These are phyloP conservation scores for Calosoma granatense DNA, from an alignment of 1,140 invertebrate genomes.

Conservation along the genomic window DNA sequence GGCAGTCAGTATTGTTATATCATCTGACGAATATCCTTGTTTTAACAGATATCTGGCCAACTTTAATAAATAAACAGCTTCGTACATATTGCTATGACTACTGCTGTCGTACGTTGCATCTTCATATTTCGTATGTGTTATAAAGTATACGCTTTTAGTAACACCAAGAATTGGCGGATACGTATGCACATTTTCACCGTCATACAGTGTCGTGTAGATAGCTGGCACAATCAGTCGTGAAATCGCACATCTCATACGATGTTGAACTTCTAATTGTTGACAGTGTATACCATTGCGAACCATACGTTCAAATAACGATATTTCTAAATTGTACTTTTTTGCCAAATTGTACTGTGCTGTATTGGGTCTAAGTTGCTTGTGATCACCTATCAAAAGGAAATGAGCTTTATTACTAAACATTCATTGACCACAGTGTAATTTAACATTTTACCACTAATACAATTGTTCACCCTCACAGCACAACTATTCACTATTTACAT, in stretches of 20 bases:
- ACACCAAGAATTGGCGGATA: constrained; percentile 43
- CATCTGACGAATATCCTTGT: constrained; percentile 43
- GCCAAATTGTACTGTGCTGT: constrained; percentile 48
- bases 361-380: constrained; percentile 60
- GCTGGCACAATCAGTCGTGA: constrained; percentile 46
- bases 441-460: too few species aligned
- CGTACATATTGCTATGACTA: constrained; percentile 47
- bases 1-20: constrained; percentile 57
- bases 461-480: too few species aligned
- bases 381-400: constrained; percentile 55
- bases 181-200: constrained; percentile 41
- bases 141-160: constrained; percentile 46
- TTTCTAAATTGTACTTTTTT: constrained; percentile 48
- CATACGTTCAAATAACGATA: constrained; percentile 67
- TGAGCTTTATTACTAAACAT: too few species aligned
- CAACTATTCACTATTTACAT: too few species aligned
- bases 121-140: constrained; percentile 42
- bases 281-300: constrained; percentile 46
- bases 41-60: constrained; percentile 49
- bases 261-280: constrained; percentile 44
- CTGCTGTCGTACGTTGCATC: constrained; percentile 37
- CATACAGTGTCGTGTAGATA: constrained; percentile 47
- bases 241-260: constrained; percentile 58
- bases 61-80: constrained; percentile 44
- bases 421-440: too few species aligned